Evolutionary conservation across 2,888 invertebrate species (phyloP), one percentile per base, ranked within the genome.

Genomic region (Tortricodes alternella): DNA sequence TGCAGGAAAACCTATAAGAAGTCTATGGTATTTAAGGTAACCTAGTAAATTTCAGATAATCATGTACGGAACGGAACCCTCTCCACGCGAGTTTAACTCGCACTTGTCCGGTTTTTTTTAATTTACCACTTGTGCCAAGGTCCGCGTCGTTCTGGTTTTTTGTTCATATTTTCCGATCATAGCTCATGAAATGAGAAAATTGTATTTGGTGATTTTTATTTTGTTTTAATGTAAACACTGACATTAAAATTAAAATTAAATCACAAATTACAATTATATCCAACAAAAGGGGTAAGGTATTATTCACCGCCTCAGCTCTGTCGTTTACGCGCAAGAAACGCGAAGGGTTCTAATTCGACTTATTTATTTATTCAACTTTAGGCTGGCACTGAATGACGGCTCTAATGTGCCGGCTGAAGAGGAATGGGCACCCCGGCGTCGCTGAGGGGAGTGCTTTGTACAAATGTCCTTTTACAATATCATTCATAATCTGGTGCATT

Each of bases 301-400:
- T 75, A 78, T 75, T 78, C 73, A 71, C 67, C 62, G 67, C 70
- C 63, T 23, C 70, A 66, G 65, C 67, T 60, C 65, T 60, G 68
- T 66, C 70, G 70, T 74, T 76, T 70, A 67, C 67, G 69, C 68
- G 69, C 66, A 70, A 73, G 74, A 65, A 71, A 73, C 68, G 70
- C 68, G 71, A 76, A 79, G 80, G 84, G 83, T 76, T 77, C 74
- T 76, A 76, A 78, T 82, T 78, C 72, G 66, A 76, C 68, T 77
- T 80, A 83, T 82, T 85, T 83, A 83, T 84, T 83, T 78, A 83
- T 82, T 77, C 82, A 79, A 76, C 73, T 74, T 72, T 66, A 72
- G 73, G 66, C 66, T 67, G 69, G 62, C 66, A 18, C 71, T 77
- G 76, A 82, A 74, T 75, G 79, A 73, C 71, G 70, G 62, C 63